Conservation (phyloP, 2,113 vertebrate genomes). For the Cryptotis parvus region DNA sequence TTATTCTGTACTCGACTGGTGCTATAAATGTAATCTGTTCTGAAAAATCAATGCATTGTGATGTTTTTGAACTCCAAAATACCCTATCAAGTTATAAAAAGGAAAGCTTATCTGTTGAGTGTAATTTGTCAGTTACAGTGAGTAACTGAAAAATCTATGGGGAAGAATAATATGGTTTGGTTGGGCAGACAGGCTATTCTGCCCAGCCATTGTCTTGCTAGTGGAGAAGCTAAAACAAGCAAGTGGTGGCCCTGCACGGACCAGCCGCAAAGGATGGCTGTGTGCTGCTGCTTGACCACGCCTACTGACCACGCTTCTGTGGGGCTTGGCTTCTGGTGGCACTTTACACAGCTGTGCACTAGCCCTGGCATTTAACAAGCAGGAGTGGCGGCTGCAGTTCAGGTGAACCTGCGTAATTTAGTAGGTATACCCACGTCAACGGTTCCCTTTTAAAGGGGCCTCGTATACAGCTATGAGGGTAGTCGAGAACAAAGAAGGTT, state of each 20-base stretch:
- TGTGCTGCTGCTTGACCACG: not conserved
- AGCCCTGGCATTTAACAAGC: not conserved
- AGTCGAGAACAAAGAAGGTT: slow-evolving; percentile 3
- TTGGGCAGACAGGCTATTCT: not conserved
- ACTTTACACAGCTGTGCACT: slow-evolving; percentile 12
- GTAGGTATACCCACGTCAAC: not conserved
- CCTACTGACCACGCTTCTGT: not conserved
- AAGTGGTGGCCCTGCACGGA: not conserved
- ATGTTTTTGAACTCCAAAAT: slow-evolving; percentile 58
- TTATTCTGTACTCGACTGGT: slow-evolving; percentile 6
- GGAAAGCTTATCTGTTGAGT: slow-evolving; percentile 41
- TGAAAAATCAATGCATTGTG: slow-evolving; percentile 49
- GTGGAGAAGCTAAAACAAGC: slow-evolving; percentile 15
- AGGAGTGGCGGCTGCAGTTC: not conserved
- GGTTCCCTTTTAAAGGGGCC: not conserved
- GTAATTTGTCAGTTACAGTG: slow-evolving; percentile 35
- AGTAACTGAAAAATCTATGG: slow-evolving; percentile 47
- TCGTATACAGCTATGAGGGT: not conserved
- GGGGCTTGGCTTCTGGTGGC: not conserved
- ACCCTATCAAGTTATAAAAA: slow-evolving; percentile 43
- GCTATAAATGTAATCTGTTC: not conserved
- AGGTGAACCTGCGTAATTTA: not conserved
- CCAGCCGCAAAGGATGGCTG: not conserved
- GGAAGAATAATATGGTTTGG: slow-evolving; percentile 5
- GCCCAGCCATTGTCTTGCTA: slow-evolving; percentile 19